phyloP scores from a whole-genome alignment of 2,888 invertebrate species.

The Diaphora mendica region DNA sequence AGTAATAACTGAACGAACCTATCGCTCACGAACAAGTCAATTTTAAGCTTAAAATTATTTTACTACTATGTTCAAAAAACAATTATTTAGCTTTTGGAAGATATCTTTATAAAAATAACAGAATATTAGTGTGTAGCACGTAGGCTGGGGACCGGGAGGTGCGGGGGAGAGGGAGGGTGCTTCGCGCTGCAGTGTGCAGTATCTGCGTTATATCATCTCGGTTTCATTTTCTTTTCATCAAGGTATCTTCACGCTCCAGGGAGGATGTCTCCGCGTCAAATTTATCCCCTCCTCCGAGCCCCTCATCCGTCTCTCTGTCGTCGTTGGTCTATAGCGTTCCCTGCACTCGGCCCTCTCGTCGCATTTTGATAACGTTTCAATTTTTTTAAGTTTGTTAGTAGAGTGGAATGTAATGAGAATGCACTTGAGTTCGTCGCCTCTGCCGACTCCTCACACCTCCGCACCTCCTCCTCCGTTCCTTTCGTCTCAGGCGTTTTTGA shows the following conservation, averaged over 20 bases:
- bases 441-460: background rate
- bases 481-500: background rate
- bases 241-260: slow-evolving; percentile 73
- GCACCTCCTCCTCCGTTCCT: background rate
- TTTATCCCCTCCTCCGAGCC: slow-evolving; percentile 9
- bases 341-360: slow-evolving; percentile 13
- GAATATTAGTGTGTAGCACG: slow-evolving; percentile 19
- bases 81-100: background rate
- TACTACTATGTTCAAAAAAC: background rate
- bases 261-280: slow-evolving; percentile 58
- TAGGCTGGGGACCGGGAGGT: background rate
- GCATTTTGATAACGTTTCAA: slow-evolving; percentile 68
- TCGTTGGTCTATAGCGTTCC: slow-evolving; percentile 17
- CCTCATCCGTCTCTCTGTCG: slow-evolving; percentile 15
- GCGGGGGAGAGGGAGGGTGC: background rate
- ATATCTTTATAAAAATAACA: slow-evolving; percentile 35
- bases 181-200: slow-evolving; percentile 14
- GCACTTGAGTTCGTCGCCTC: slow-evolving; percentile 27
- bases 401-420: slow-evolving; percentile 48
- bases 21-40: background rate
- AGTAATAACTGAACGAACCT: background rate
- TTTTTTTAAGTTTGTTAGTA: slow-evolving; percentile 57
- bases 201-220: slow-evolving; percentile 56
- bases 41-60: background rate
- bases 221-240: slow-evolving; percentile 81